Evolutionary conservation across 2,797 vertebrate species (phyloP).

Genomic region (Hydrocynus forskahlii): DNA sequence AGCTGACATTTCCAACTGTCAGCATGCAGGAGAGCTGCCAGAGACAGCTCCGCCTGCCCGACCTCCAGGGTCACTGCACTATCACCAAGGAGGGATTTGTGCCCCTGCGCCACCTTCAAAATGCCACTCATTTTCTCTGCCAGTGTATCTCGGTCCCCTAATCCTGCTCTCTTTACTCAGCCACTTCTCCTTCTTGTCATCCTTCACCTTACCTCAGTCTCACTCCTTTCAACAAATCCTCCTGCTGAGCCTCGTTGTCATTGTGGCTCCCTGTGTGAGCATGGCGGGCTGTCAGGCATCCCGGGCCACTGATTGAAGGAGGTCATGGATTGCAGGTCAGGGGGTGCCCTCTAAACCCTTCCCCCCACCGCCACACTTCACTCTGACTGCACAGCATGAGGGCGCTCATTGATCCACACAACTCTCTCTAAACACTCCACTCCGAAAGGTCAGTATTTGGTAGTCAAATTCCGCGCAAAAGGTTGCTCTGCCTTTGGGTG

Average conservation of each 20-base stretch:
- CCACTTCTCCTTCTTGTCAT: conserved; percentile 42
- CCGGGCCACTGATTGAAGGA: conserved; percentile 47
- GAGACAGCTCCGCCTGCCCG: conserved; percentile 23
- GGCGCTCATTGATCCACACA: conserved; percentile 57
- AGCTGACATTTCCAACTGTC: conserved; percentile 57
- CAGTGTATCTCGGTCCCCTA: conserved; percentile 34
- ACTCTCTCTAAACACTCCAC: conserved; percentile 42
- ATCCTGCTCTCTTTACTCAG: conserved; percentile 15
- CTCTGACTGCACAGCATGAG: conserved; percentile 49
- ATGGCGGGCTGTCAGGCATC: conserved; percentile 46
- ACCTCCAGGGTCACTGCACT: conserved; percentile 36
- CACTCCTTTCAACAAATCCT: conserved; percentile 27
- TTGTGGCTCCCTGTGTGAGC: conserved; percentile 33
- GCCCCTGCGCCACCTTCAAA: conserved; percentile 38
- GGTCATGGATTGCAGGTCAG: conserved; percentile 43
- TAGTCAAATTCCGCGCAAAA: conserved; percentile 60
- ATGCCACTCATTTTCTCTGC: conserved; percentile 26
- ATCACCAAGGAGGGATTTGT: conserved; percentile 27
- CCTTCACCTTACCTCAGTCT: conserved; percentile 8
- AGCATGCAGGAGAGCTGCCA: conserved; percentile 36
- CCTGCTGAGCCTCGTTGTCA: conserved; percentile 2
- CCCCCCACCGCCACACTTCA: conserved; percentile 24
- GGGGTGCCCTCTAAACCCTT: background rate
- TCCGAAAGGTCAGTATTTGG: conserved; percentile 64
- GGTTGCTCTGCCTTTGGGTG: conserved; percentile 42